These are phyloP conservation scores for Azemiops feae DNA, from an alignment of 2,113 vertebrate species.

Conservation along the genomic window DNA sequence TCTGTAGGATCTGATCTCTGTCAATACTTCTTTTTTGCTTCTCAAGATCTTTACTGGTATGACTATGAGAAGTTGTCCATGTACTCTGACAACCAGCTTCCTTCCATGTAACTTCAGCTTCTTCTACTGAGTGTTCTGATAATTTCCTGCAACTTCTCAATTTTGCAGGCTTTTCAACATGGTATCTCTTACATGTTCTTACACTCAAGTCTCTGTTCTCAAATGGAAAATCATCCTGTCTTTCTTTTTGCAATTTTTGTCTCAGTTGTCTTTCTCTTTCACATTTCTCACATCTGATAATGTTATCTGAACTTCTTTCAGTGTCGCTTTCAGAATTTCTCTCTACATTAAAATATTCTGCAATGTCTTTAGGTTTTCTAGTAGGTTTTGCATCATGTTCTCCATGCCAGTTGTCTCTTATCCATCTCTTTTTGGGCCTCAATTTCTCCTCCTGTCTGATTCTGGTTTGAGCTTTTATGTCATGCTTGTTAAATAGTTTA, in stretches of 20 bases:
- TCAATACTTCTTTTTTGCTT: conserved; percentile 54
- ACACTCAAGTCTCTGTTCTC: conserved; percentile 59
- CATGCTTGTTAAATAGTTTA: conserved; percentile 33
- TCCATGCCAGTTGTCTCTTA: conserved; percentile 50
- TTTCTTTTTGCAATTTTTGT: conserved; percentile 56
- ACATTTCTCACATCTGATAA: conserved; percentile 68
- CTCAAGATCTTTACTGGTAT: conserved; percentile 49
- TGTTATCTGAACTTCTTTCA: conserved; percentile 52
- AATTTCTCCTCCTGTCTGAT: conserved; percentile 57
- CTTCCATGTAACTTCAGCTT: conserved; percentile 51
- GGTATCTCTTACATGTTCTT: conserved; percentile 23
- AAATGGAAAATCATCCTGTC: conserved; percentile 30
- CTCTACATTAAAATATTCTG: conserved; percentile 52
- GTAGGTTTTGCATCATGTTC: conserved; percentile 50
- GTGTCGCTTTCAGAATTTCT: conserved; percentile 56
- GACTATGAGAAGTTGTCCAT: conserved; percentile 36
- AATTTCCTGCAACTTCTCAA: conserved; percentile 54
- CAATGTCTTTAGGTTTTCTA: conserved; percentile 41
- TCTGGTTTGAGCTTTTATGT: conserved; percentile 56
- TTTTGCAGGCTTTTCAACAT: conserved; percentile 56
- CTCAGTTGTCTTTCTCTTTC: conserved; percentile 58
- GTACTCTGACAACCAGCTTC: conserved; percentile 44
- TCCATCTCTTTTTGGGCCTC: conserved; percentile 67
- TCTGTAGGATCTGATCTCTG: conserved; percentile 52
- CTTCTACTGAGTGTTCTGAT: conserved; percentile 44